Evolutionary conservation across 2,797 vertebrate genomes (phyloP).

Genomic region (Thaleichthys pacificus): DNA sequence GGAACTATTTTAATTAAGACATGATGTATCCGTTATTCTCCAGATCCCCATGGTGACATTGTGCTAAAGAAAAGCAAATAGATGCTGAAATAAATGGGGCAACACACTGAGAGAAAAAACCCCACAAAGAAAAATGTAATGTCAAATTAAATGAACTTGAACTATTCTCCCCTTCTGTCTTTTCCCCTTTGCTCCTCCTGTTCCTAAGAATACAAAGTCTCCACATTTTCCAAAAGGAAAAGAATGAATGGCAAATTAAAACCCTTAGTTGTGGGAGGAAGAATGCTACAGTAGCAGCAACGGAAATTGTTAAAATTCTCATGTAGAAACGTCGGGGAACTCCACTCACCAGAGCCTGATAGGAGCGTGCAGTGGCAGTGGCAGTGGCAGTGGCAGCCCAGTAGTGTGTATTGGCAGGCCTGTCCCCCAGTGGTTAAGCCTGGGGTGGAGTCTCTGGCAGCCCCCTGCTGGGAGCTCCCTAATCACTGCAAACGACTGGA

Average conservation of each 20-base stretch:
- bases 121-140: too few relatives aligned
- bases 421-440: conserved; percentile 18
- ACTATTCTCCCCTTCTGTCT: conserved; percentile 14
- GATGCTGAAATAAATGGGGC: too few relatives aligned
- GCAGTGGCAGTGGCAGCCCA: background rate
- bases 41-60: too few relatives aligned
- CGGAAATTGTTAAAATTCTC: conserved; percentile 4
- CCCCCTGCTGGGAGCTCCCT: conserved; percentile 23
- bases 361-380: background rate
- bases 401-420: conserved; percentile 1
- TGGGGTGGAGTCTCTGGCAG: conserved; percentile 13
- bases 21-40: too few relatives aligned
- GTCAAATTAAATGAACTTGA: conserved; percentile 22
- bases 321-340: too few relatives aligned
- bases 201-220: conserved; percentile 15
- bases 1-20: too few relatives aligned
- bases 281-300: too few relatives aligned
- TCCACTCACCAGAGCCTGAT: background rate
- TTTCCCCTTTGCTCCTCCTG: background rate
- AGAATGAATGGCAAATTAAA: background rate
- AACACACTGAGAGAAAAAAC: background rate
- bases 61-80: too few relatives aligned
- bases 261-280: background rate
- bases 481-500: conserved; percentile 34
- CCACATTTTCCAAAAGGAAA: background rate